Conservation (phyloP, 2,113 vertebrate species). For the Dicaeum eximium region DNA sequence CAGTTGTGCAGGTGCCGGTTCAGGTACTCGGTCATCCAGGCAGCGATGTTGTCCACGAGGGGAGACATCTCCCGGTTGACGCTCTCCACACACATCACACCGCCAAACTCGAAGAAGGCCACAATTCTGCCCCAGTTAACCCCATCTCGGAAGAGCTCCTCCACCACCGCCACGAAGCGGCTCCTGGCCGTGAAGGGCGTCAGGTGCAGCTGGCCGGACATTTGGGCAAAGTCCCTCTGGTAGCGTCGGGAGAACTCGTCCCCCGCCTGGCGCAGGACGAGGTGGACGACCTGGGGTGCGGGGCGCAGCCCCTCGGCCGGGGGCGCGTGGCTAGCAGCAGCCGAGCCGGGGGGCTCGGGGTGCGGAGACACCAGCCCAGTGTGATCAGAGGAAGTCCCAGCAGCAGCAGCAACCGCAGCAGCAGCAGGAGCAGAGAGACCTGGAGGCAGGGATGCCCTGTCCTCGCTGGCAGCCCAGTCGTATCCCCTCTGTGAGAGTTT, state of each 20-base stretch:
- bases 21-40: slow-evolving; percentile 98
- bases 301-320: slow-evolving; percentile 59
- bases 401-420: slow-evolving; percentile 46
- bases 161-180: slow-evolving; percentile 90
- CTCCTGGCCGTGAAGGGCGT: slow-evolving; percentile 84
- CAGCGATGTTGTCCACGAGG: slow-evolving; percentile 88
- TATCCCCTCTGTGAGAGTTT: slow-evolving; percentile 82
- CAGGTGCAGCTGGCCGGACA: slow-evolving; percentile 91
- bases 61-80: slow-evolving; percentile 87
- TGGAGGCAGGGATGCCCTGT: slow-evolving; percentile 33
- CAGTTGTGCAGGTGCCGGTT: slow-evolving; percentile 90
- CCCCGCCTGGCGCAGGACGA: slow-evolving; percentile 87
- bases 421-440: slow-evolving; percentile 34
- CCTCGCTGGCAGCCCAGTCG: slow-evolving; percentile 74
- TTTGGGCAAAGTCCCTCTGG: slow-evolving; percentile 90
- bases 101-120: slow-evolving; percentile 97
- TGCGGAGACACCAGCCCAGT: slow-evolving; percentile 48
- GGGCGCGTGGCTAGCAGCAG: slow-evolving; percentile 69
- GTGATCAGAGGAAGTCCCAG: slow-evolving; percentile 67
- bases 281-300: slow-evolving; percentile 78
- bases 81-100: slow-evolving; percentile 93
- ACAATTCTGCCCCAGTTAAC: slow-evolving; percentile 98
- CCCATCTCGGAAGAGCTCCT: slow-evolving; percentile 96
- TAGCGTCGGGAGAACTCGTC: slow-evolving; percentile 91
- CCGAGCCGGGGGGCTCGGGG: slow-evolving; percentile 40